Evolutionary conservation across 2,797 vertebrate genomes (phyloP).

Genomic region (Sus cebifrons): DNA sequence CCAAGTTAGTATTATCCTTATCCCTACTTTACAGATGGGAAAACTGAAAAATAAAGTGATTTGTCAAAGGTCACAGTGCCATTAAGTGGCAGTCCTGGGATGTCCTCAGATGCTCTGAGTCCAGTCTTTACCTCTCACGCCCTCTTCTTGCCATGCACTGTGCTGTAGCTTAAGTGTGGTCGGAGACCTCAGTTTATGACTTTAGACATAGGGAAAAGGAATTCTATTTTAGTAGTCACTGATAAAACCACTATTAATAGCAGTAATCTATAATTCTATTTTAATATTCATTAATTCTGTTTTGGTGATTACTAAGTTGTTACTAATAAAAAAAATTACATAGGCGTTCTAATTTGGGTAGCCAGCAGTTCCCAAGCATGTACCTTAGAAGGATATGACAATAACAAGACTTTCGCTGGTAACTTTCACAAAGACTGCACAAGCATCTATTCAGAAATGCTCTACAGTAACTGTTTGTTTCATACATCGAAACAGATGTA

Average conservation of each 20-base stretch:
- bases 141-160: background rate
- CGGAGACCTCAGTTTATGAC: background rate
- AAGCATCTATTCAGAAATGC: background rate
- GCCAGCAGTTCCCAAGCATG: background rate
- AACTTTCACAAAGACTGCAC: background rate
- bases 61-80: background rate
- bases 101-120: background rate
- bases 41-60: conserved; percentile 29
- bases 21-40: background rate
- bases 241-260: conserved; percentile 37
- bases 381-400: background rate
- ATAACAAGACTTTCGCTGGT: background rate
- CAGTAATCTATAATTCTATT: background rate
- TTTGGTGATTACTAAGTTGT: conserved; percentile 12
- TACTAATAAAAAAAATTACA: conserved; percentile 5
- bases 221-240: background rate
- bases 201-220: background rate
- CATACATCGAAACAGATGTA: conserved; percentile 14
- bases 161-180: background rate
- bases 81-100: background rate
- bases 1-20: background rate
- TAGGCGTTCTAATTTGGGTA: background rate
- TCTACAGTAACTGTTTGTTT: background rate
- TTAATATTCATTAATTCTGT: background rate
- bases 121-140: background rate